Evolutionary conservation across 2,113 vertebrate genomes (phyloP), one percentile per base, ranked within the genome.

Genomic region (Rhynchomys soricoides): DNA sequence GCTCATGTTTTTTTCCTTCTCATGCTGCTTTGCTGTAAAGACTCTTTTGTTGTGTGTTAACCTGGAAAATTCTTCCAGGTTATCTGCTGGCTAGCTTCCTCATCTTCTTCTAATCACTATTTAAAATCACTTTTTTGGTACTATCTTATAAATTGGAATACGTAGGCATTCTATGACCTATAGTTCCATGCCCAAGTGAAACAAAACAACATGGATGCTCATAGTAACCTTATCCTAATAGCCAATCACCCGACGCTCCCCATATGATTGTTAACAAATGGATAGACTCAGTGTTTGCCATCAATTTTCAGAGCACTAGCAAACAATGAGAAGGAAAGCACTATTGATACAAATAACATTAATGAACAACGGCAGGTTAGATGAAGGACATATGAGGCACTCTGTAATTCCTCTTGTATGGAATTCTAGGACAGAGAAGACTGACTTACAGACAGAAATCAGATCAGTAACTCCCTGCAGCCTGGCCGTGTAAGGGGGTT

Each of bases 341-440:
- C 52, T n/a, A 79, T 22, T 79, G 48, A 52, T 55, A 12, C 17
- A 79, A 81, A 81, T n/a, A 81, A 57, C 34, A 52, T 37, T 10
- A 77, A 68, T 5, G 40, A 66, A 90, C 45, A 57, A 89, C 37
- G n/a, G n/a, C 9, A 59, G 81, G 91, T 43, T 75, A 62, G 77
- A 5, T 15, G 16, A 91, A 95, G 48, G 73, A 66, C 78, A 16
- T 3, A 40, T 22, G 48, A 55, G 8, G 19, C 40, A 45, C 24
- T 55, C 0, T 22, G 24, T 70, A 83, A 83, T 5, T 91, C 45
- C 22, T 40, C 40, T 85, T 82, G 48, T 3, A 79, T 26, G 22
- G 83, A 73, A 89, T 50, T 91, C 77, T 59, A 91, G 73, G 92
- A 59, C 4, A 88, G 52, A 82, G 24, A 75, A 87, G 91, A 71